These are phyloP conservation scores for Archips crataeganus DNA, from an alignment of 2,888 invertebrate species.

Conservation along the genomic window DNA sequence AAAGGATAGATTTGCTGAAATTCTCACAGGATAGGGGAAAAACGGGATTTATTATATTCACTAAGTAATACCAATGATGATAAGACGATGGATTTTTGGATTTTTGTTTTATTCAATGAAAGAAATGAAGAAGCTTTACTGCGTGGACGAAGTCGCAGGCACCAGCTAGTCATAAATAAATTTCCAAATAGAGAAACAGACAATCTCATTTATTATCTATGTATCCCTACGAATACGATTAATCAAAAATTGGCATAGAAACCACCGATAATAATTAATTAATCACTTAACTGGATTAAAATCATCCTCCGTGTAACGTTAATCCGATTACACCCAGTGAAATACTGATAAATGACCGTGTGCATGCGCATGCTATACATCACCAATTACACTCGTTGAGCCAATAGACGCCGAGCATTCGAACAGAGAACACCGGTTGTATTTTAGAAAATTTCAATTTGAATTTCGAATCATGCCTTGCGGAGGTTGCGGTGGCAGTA, in stretches of 20 bases:
- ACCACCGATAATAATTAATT: background rate
- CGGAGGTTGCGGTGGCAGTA: slow-evolving; percentile 77
- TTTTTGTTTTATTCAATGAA: too few relatives aligned
- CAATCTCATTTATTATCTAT: too few relatives aligned
- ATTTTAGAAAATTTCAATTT: slow-evolving; percentile 50
- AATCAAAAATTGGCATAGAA: background rate
- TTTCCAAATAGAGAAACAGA: too few relatives aligned
- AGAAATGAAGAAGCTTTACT: too few relatives aligned
- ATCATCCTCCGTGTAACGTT: background rate
- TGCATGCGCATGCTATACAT: slow-evolving; percentile 46
- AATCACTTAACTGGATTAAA: background rate
- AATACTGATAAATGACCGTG: slow-evolving; percentile 41
- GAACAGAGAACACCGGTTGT: slow-evolving; percentile 34
- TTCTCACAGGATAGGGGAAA: too few relatives aligned
- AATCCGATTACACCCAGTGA: slow-evolving; percentile 41
- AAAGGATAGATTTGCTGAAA: too few relatives aligned
- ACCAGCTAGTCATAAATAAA: too few relatives aligned
- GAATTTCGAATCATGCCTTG: slow-evolving; percentile 68
- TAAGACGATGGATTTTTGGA: too few relatives aligned
- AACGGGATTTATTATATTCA: too few relatives aligned
- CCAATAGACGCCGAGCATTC: slow-evolving; percentile 42
- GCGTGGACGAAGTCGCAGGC: too few relatives aligned
- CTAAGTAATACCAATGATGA: too few relatives aligned
- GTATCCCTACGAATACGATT: too few relatives aligned
- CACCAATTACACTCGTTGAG: slow-evolving; percentile 38